Evolutionary conservation across 2,888 invertebrate species (phyloP).

Genomic region (Acrobasis consociella): DNA sequence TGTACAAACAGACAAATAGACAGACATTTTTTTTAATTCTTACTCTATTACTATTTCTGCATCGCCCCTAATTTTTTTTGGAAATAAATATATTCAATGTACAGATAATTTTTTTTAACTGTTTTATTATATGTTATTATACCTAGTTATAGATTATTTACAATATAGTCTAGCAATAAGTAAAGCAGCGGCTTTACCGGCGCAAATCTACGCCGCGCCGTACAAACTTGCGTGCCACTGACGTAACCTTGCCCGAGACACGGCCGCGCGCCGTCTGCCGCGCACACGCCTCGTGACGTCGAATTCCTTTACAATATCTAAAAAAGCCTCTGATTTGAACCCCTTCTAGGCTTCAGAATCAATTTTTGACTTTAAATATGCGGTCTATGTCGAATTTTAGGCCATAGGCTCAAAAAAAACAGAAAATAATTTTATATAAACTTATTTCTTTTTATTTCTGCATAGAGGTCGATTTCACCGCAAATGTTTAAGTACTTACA

Average conservation of each 20-base stretch:
- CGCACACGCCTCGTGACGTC: conserved; percentile 14
- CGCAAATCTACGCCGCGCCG: conserved; percentile 25
- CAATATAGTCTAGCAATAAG: not conserved
- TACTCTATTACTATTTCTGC: too few species aligned
- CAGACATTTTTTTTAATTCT: too few species aligned
- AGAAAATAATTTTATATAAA: not conserved
- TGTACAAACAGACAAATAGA: too few species aligned
- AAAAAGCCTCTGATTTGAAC: conserved; percentile 37
- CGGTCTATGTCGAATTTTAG: conserved; percentile 34
- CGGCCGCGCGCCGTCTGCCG: conserved; percentile 44
- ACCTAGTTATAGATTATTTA: too few species aligned
- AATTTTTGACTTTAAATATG: conserved; percentile 26
- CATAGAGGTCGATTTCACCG: not conserved
- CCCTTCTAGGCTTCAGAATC: conserved; percentile 36
- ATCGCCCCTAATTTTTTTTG: too few species aligned
- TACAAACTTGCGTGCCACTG: conserved; percentile 31
- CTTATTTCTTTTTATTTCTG: not conserved
- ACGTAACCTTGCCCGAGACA: conserved; percentile 57
- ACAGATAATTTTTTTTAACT: too few species aligned
- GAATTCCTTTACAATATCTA: conserved; percentile 19
- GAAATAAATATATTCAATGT: too few species aligned
- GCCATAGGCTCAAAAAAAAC: conserved; percentile 36
- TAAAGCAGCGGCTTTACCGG: conserved; percentile 12
- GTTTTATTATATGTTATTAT: too few species aligned
- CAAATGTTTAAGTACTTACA: too few species aligned